A percentile compares a stretch with the other conserved stretches of the same genome.
Conservation (phyloP, 2,113 vertebrate genomes). For the Orycteropus afer region DNA sequence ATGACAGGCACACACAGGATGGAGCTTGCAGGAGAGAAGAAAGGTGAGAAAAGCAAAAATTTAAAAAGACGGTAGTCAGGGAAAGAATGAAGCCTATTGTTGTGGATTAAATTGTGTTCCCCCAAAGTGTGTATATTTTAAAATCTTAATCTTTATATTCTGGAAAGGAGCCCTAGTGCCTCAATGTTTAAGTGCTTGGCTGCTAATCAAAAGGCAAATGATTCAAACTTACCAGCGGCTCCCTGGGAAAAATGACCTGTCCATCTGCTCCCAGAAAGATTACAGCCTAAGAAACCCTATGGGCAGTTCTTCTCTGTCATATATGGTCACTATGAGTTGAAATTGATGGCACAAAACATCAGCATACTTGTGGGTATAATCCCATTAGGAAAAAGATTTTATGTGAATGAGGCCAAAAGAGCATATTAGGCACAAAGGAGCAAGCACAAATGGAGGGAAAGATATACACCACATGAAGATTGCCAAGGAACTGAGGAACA, state of each 20-base stretch:
- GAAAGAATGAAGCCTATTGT: not conserved
- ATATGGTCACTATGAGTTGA: not conserved
- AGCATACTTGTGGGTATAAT: not conserved
- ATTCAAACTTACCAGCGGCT: not conserved
- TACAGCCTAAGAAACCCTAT: not conserved
- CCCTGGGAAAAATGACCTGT: too few species aligned
- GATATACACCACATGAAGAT: not conserved
- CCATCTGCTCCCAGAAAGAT: not conserved
- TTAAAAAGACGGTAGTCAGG: too few species aligned
- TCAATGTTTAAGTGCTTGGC: not conserved
- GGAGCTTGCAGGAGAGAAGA: not conserved
- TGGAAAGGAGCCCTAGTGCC: not conserved
- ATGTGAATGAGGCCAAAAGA: not conserved
- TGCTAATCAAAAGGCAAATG: not conserved
- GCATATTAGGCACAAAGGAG: not conserved
- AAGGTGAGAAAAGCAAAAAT: not conserved
- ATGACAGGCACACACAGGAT: not conserved
- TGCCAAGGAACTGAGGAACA: too few species aligned
- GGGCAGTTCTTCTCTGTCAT: too few species aligned
- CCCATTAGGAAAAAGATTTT: not conserved
- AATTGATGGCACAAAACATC: not conserved
- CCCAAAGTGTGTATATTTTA: not conserved
- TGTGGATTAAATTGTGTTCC: not conserved
- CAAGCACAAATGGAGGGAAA: not conserved
- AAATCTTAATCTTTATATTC: not conserved